Conservation (phyloP, 2,888 invertebrate species). For the Agrotis ipsilon region DNA sequence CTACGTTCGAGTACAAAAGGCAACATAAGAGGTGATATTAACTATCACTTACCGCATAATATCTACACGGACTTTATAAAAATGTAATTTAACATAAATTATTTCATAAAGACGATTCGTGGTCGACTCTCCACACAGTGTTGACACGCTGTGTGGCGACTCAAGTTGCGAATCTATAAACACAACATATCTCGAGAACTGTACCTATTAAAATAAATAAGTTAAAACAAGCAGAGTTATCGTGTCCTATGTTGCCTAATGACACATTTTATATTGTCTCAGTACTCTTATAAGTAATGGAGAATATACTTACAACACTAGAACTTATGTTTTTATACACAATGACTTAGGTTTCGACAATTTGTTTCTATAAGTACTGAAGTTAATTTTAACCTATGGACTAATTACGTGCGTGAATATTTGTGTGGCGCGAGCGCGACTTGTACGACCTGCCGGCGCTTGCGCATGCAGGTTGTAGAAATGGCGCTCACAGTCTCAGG, state of each 20-base stretch:
- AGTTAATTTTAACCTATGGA: constrained; percentile 85
- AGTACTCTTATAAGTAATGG: constrained; percentile 89
- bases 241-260: constrained; percentile 87
- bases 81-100: constrained; percentile 85
- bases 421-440: constrained; percentile 73
- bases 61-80: constrained; percentile 83
- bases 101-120: constrained; percentile 75
- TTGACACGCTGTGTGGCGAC: constrained; percentile 64
- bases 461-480: constrained; percentile 63
- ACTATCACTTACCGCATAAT: constrained; percentile 81
- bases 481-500: constrained; percentile 75
- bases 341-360: constrained; percentile 91
- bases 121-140: constrained; percentile 69
- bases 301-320: constrained; percentile 89
- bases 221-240: constrained; percentile 84
- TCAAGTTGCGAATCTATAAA: constrained; percentile 70
- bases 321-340: constrained; percentile 90
- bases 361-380: constrained; percentile 91
- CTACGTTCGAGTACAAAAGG: constrained; percentile 84
- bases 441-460: constrained; percentile 66
- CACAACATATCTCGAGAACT: constrained; percentile 71
- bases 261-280: constrained; percentile 85
- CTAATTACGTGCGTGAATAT: constrained; percentile 87
- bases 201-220: constrained; percentile 87
- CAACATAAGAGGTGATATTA: constrained; percentile 86